A percentile compares a stretch with the other conserved stretches of the same genome.
Conservation (phyloP, 2,888 invertebrate genomes). For the Lithosia quadra region DNA sequence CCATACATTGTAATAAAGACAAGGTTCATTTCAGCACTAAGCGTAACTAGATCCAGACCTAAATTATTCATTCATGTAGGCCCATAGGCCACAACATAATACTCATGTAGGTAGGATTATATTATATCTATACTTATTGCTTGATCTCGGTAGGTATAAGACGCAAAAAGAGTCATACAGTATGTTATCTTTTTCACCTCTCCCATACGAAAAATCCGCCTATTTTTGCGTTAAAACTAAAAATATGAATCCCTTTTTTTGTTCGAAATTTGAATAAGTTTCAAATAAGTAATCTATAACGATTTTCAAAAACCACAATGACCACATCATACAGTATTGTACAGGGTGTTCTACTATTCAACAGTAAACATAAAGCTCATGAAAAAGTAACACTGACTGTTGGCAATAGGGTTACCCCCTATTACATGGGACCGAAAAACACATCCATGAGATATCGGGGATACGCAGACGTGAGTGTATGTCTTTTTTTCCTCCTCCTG, state of each 20-base stretch:
- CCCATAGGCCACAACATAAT: neutral
- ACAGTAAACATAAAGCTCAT: neutral
- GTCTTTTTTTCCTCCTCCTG: neutral
- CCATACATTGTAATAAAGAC: neutral
- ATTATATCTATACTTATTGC: no score
- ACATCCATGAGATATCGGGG: neutral
- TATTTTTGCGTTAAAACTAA: neutral
- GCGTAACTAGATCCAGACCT: neutral
- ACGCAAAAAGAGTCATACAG: neutral
- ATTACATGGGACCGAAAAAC: neutral
- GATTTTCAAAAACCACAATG: no score
- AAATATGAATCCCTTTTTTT: no score
- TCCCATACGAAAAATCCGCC: neutral
- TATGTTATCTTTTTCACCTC: neutral
- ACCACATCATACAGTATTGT: no score
- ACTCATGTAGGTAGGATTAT: neutral
- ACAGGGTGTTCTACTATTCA: no score
- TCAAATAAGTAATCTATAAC: no score
- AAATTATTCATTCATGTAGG: neutral
- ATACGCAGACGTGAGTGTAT: conserved; percentile 2
- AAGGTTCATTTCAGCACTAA: neutral
- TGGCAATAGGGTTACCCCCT: neutral
- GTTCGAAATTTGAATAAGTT: no score
- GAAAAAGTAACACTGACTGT: neutral
- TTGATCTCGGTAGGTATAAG: neutral